A percentile compares a stretch with the other conserved stretches of the same genome.
These are phyloP conservation scores for Pygmarrhopalites habei DNA, from an alignment of 1,140 invertebrate species.

Conservation along the genomic window DNA sequence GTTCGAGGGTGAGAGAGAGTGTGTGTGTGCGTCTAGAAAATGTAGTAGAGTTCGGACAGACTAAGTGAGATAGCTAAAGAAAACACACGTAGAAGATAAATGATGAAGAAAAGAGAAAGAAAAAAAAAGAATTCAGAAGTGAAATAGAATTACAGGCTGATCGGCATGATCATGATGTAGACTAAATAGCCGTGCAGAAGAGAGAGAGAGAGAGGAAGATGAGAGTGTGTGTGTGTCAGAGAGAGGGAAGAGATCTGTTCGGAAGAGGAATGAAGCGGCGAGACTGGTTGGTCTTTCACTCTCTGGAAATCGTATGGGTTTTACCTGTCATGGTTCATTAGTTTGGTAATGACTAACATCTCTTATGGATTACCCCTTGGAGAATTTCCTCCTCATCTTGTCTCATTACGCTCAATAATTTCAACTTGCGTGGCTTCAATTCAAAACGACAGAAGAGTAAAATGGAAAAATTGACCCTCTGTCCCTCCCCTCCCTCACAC, in stretches of 20 bases:
- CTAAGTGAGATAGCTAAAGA: too few species aligned
- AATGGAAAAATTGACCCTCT: slow-evolving; percentile 11
- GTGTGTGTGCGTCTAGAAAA: too few species aligned
- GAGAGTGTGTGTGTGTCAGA: background rate
- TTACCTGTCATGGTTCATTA: slow-evolving; percentile 39
- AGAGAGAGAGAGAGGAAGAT: background rate
- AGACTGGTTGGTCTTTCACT: background rate
- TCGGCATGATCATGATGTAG: background rate
- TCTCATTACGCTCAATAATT: slow-evolving; percentile 21
- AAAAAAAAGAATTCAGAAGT: too few species aligned
- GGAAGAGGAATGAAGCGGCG: background rate
- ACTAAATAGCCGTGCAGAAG: background rate
- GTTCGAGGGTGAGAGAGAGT: too few species aligned
- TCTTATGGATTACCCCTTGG: slow-evolving; percentile 6
- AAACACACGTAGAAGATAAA: too few species aligned
- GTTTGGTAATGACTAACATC: slow-evolving; percentile 30
- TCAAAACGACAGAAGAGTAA: slow-evolving; percentile 10
- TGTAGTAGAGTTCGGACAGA: too few species aligned
- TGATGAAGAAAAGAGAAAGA: too few species aligned
- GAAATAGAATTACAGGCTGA: background rate
- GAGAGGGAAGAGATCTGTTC: too few species aligned
- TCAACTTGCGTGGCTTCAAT: slow-evolving; percentile 12
- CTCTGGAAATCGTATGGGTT: slow-evolving; percentile 22
- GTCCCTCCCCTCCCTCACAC: background rate
- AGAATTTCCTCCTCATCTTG: slow-evolving; percentile 14